Conservation (phyloP, 2,113 vertebrate genomes). For the Eidolon helvum region DNA sequence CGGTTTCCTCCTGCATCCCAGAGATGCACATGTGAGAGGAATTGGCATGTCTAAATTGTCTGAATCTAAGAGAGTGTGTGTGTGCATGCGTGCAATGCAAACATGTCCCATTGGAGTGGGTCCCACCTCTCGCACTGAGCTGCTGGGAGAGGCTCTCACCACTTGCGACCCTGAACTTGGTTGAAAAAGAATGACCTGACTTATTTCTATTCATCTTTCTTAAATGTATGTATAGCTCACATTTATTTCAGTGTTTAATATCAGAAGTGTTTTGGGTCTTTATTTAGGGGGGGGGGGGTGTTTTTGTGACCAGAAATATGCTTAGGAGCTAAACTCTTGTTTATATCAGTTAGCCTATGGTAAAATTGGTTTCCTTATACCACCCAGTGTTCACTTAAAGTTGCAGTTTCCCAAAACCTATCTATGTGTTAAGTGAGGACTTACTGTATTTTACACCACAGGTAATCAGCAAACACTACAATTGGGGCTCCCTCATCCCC, state of each 20-base stretch:
- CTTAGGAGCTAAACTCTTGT: background rate
- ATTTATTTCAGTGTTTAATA: background rate
- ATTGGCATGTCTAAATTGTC: background rate
- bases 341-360: background rate
- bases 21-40: background rate
- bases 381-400: too few species aligned
- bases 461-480: background rate
- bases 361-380: background rate
- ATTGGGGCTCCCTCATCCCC: background rate
- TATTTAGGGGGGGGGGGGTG: background rate
- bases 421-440: background rate
- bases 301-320: background rate
- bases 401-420: background rate
- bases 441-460: background rate
- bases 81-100: background rate
- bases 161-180: background rate
- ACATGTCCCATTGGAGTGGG: background rate
- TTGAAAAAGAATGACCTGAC: background rate
- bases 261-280: background rate
- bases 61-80: background rate
- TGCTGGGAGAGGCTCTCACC: too few species aligned
- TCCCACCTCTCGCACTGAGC: background rate
- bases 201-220: background rate
- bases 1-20: background rate
- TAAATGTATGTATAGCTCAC: background rate